Base-by-base conservation (phyloP, 2,888 invertebrate species). In the Hydraecia micacea region DNA sequence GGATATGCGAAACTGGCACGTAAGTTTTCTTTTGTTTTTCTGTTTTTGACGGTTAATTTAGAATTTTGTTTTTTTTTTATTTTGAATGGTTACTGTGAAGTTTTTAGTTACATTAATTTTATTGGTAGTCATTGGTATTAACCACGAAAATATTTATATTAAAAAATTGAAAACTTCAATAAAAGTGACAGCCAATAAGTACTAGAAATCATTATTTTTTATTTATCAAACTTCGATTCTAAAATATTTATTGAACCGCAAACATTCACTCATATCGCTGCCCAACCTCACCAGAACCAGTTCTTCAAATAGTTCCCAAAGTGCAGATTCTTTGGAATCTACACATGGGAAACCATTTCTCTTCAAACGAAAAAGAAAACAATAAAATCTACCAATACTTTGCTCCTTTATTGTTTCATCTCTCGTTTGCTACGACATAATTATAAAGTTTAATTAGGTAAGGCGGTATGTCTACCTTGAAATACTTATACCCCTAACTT, bases 1-100 rank as follows among this genome's bases (percentile, higher is more conserved):
- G 93, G 92, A 85, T 84, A 92, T 73, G 92, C 94, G 0, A 96
- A 90, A 88, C 79, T 94, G 70, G 94, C 95, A 83, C 96, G 96
- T 96, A 88, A 95, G 95, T 95, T 32, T 62, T 21, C 7, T 28
- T 55, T 28, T 18, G 0, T 58, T n/a, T 55, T 62, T 32, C 1
- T 11, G 1, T 8, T 75, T 62, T 52, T 28, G 13, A n/a, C 11
- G 2, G 3, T 13, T 39, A 0, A 58, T 46, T 60, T 80, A 49
- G 0, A 52, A 7, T 32, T 55, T 46, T 46, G 2, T n/a, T 70
- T 63, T 25, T n/a, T 70, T 63, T 25, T 21, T 15, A 32, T 60
- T 81, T 81, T 6, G 6, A 65, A 49, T 28, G 0, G 0, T 62
- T 36, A 3, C 5, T 36, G 1, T 25, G 36, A 25, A 25, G 7